phyloP scores from a whole-genome alignment of 2,888 invertebrate genomes.

The Salpingus planirostris region DNA sequence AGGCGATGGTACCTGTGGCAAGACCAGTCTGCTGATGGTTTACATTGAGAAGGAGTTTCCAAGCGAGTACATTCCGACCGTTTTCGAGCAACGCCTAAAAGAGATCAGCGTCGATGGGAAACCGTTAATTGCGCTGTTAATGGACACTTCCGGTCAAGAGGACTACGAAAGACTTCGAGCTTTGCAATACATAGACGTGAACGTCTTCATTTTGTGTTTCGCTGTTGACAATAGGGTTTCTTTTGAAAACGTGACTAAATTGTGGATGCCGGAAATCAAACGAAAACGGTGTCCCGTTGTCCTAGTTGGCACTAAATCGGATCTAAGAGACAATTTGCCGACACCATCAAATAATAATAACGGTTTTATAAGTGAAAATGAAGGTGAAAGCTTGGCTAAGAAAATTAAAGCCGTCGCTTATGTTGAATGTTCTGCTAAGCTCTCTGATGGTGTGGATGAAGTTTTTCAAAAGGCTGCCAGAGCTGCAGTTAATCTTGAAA shows the following conservation, averaged over 20 bases:
- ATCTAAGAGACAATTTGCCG: slow-evolving; percentile 87
- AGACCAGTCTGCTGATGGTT: slow-evolving; percentile 97
- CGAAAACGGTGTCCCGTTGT: slow-evolving; percentile 99
- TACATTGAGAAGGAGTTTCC: slow-evolving; percentile 99
- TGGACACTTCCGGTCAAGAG: slow-evolving; percentile 98
- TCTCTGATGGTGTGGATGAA: slow-evolving; percentile 98
- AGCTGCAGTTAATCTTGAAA: slow-evolving; percentile 74
- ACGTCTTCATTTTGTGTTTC: slow-evolving; percentile 99
- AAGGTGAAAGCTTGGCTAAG: slow-evolving; percentile 95
- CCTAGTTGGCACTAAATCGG: slow-evolving; percentile 97
- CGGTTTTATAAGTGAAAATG: slow-evolving; percentile 94
- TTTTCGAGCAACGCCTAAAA: slow-evolving; percentile 99
- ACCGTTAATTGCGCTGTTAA: slow-evolving; percentile 86
- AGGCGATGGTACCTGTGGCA: slow-evolving; percentile 99
- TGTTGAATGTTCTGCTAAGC: slow-evolving; percentile 98
- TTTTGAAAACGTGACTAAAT: slow-evolving; percentile 98
- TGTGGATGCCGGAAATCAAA: slow-evolving; percentile 97
- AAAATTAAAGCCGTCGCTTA: slow-evolving; percentile 98
- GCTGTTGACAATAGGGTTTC: slow-evolving; percentile 98
- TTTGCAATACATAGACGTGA: slow-evolving; percentile 94
- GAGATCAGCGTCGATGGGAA: slow-evolving; percentile 94
- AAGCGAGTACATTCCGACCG: slow-evolving; percentile 99
- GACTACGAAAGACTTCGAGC: slow-evolving; percentile 95
- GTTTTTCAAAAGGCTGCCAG: slow-evolving; percentile 99
- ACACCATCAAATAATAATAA: slow-evolving; percentile 93